Conservation (phyloP, 2,888 invertebrate genomes). For the Herminia tarsipennalis region DNA sequence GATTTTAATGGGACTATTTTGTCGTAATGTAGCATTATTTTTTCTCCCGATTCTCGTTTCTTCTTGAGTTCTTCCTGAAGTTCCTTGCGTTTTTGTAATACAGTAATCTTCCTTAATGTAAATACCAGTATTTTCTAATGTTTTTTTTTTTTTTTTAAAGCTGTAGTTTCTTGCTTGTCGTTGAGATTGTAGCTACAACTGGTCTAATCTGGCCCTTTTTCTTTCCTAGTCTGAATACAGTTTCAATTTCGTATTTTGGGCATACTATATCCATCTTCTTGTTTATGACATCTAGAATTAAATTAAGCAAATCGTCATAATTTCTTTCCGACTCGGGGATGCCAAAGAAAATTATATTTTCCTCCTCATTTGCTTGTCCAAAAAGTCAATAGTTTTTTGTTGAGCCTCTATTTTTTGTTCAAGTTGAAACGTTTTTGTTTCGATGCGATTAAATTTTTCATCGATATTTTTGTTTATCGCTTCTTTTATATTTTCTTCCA, state of each 20-base stretch:
- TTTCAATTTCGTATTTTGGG: too few relatives aligned
- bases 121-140: too few relatives aligned
- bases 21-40: not conserved
- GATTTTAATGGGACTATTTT: not conserved
- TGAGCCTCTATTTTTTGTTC: constrained; percentile 13
- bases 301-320: not conserved
- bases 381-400: constrained; percentile 17
- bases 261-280: too few relatives aligned
- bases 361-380: constrained; percentile 9
- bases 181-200: constrained; percentile 15
- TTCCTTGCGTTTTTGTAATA: constrained; percentile 34
- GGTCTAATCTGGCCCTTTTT: too few relatives aligned
- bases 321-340: constrained; percentile 7
- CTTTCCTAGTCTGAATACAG: too few relatives aligned
- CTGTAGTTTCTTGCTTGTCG: constrained; percentile 27
- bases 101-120: too few relatives aligned
- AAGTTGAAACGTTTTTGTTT: not conserved
- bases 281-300: too few relatives aligned
- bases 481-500: constrained; percentile 38
- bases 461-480: constrained; percentile 37
- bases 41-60: constrained; percentile 19
- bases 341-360: not conserved
- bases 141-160: constrained; percentile 31
- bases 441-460: constrained; percentile 26
- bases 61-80: constrained; percentile 29